Percentiles rank a stretch among this genome's conserved stretches.
Evolutionary conservation across 2,888 invertebrate species (phyloP).

Genomic region (Adelognathus sp.): DNA sequence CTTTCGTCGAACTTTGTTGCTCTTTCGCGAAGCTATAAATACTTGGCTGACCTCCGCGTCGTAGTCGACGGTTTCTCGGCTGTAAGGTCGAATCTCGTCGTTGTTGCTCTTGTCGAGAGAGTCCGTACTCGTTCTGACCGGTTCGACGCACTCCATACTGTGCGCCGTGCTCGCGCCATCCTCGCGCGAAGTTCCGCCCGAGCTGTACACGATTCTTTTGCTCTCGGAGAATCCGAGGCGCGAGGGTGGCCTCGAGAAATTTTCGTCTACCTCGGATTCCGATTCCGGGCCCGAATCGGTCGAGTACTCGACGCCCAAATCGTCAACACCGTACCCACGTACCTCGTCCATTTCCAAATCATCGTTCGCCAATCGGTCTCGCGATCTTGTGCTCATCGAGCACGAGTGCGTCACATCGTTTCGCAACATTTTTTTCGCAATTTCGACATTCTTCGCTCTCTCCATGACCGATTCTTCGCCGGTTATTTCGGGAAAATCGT

Average conservation of each 20-base stretch:
- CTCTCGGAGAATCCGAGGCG: constrained; percentile 72
- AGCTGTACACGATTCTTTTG: constrained; percentile 72
- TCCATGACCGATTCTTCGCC: constrained; percentile 69
- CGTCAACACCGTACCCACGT: constrained; percentile 75
- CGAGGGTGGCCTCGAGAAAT: constrained; percentile 75
- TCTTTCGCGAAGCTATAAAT: constrained; percentile 27
- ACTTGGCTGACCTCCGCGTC: constrained; percentile 44
- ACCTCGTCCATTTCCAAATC: constrained; percentile 50
- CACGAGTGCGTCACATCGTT: constrained; percentile 55
- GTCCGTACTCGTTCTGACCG: constrained; percentile 37
- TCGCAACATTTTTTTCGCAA: neutral
- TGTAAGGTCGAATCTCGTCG: constrained; percentile 50
- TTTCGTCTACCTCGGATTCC: constrained; percentile 73
- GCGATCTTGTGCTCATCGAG: neutral
- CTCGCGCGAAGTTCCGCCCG: constrained; percentile 72
- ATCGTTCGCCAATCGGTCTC: constrained; percentile 48
- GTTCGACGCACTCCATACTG: constrained; percentile 45
- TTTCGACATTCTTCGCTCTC: neutral
- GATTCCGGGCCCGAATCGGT: constrained; percentile 78
- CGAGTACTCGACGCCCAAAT: constrained; percentile 75
- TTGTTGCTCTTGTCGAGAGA: constrained; percentile 45
- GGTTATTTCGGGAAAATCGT: constrained; percentile 81
- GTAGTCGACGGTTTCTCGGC: constrained; percentile 51
- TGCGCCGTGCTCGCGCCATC: constrained; percentile 42
- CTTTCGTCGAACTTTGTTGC: constrained; percentile 54